Percentiles rank a stretch among this genome's conserved stretches.
These are phyloP conservation scores for Trichonephila clavipes DNA, from an alignment of 1,140 invertebrate genomes.

Conservation along the genomic window DNA sequence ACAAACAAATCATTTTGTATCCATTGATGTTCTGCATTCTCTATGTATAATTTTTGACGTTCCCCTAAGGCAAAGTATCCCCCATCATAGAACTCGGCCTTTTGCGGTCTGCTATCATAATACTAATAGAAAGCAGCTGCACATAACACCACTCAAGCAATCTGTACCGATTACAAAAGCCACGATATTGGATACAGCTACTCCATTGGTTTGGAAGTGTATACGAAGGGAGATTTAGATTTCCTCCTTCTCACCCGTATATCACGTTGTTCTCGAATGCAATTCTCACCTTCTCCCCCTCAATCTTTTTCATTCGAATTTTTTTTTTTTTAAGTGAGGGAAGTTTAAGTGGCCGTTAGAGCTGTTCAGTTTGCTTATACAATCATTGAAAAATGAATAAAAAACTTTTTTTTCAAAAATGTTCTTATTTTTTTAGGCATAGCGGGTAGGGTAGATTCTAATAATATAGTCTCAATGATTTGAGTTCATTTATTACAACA, in stretches of 20 bases:
- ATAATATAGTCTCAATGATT: no score
- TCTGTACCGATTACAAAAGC: constrained; percentile 58
- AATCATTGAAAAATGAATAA: neutral
- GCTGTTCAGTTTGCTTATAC: neutral
- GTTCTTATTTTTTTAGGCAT: no score
- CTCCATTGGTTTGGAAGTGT: neutral
- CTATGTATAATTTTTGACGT: neutral
- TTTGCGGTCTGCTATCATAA: constrained; percentile 73
- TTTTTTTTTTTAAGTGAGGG: neutral
- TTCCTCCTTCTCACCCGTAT: constrained; percentile 59
- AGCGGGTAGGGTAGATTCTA: no score
- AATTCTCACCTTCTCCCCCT: constrained; percentile 29
- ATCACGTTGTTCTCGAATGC: constrained; percentile 26
- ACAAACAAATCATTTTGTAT: neutral
- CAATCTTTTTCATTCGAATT: neutral
- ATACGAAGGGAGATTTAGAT: neutral
- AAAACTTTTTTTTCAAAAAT: neutral
- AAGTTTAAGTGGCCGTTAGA: neutral
- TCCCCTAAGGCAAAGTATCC: neutral
- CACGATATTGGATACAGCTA: constrained; percentile 68
- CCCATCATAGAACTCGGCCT: constrained; percentile 5
- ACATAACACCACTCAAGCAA: constrained; percentile 54
- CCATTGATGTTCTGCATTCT: neutral
- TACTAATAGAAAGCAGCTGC: constrained; percentile 76
- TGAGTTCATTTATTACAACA: no score